A percentile compares a stretch with the other conserved stretches of the same genome.
These are phyloP conservation scores for Rousettus leschenaultii DNA, from an alignment of 2,113 vertebrate species.

Conservation along the genomic window DNA sequence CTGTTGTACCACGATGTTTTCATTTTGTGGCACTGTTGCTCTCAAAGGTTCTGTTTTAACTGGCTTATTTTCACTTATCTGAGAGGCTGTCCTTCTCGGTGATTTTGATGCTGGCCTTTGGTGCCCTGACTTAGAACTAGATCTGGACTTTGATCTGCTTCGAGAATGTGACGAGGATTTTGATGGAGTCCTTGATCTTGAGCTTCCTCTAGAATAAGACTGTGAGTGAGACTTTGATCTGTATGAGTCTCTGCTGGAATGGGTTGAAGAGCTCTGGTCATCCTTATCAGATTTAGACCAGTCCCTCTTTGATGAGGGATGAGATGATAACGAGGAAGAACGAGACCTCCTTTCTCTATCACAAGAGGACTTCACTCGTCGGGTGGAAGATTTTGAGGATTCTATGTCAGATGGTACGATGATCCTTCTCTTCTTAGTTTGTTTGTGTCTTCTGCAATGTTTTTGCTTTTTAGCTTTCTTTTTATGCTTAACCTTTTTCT, in stretches of 20 bases:
- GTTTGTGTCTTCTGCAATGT: constrained; percentile 90
- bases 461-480: constrained; percentile 96
- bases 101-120: constrained; percentile 81
- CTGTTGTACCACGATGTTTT: constrained; percentile 73
- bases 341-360: constrained; percentile 81
- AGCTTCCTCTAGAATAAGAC: constrained; percentile 85
- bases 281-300: constrained; percentile 87
- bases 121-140: constrained; percentile 84
- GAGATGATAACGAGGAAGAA: constrained; percentile 84
- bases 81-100: constrained; percentile 77
- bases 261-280: constrained; percentile 79
- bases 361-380: constrained; percentile 78
- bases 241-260: constrained; percentile 85
- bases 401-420: constrained; percentile 80
- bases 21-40: constrained; percentile 77
- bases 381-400: constrained; percentile 83
- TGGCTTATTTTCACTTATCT: constrained; percentile 79
- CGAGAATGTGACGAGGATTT: constrained; percentile 71
- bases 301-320: constrained; percentile 81
- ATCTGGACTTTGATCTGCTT: constrained; percentile 86
- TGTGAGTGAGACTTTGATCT: constrained; percentile 81
- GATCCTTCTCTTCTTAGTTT: constrained; percentile 82
- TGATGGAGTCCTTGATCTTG: constrained; percentile 77
- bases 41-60: constrained; percentile 80
- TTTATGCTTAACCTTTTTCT: constrained; percentile 93